Conservation (phyloP, 2,797 vertebrate genomes). For the Tadarida brasiliensis region DNA sequence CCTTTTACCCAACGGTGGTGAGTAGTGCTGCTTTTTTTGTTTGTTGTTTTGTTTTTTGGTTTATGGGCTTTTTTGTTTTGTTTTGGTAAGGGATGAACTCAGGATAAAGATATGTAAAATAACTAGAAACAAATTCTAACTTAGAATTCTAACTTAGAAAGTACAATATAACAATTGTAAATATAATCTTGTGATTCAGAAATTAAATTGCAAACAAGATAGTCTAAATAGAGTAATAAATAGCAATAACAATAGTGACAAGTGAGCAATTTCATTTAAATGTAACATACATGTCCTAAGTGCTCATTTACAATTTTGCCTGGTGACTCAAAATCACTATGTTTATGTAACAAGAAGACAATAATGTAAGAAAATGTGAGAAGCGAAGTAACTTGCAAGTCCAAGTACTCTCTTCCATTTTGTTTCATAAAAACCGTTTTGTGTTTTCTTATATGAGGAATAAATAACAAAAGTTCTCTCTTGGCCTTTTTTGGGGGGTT, state of each 20-base stretch:
- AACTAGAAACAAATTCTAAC: not conserved
- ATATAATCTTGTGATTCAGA: not conserved
- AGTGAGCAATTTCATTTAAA: slow-evolving; percentile 28
- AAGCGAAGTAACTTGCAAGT: not conserved
- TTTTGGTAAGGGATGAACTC: not conserved
- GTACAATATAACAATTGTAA: not conserved
- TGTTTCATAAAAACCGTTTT: slow-evolving; percentile 7
- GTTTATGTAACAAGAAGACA: not conserved
- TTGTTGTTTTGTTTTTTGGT: not conserved
- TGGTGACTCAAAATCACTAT: not conserved
- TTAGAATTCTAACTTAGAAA: slow-evolving; percentile 8
- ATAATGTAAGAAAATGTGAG: not conserved
- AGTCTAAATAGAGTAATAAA: not conserved
- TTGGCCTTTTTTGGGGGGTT: not conserved
- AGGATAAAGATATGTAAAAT: not conserved
- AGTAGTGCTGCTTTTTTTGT: slow-evolving; percentile 10
- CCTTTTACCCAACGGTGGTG: not conserved
- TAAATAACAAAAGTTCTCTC: not conserved
- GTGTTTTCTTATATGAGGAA: not conserved
- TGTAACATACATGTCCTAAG: not conserved
- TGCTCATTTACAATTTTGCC: not conserved
- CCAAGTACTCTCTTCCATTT: not conserved
- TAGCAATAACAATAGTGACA: not conserved
- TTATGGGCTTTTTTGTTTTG: not conserved
- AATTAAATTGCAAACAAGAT: not conserved